phyloP scores from a whole-genome alignment of 2,113 vertebrate genomes.

The Anarhynchus alexandrinus region DNA sequence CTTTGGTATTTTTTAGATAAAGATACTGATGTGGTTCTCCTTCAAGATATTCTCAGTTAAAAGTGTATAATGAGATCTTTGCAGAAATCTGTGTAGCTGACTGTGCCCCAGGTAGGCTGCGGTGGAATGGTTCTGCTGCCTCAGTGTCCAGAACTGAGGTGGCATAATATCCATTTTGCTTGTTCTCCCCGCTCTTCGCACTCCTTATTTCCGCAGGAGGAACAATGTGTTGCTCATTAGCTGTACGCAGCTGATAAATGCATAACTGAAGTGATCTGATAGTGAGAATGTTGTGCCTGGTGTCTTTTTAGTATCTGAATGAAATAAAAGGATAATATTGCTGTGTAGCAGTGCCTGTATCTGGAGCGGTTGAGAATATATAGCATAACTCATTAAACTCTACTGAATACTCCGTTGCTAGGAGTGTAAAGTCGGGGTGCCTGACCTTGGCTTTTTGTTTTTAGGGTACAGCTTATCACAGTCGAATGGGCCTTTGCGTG shows the following conservation, averaged over 20 bases:
- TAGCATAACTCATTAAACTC: not conserved
- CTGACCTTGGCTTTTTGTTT: not conserved
- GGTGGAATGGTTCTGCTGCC: not conserved
- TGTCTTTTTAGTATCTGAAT: not conserved
- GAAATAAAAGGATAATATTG: not conserved
- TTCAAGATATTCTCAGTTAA: not conserved
- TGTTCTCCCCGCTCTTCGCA: not conserved
- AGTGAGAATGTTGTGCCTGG: not conserved
- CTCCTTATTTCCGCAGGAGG: not conserved
- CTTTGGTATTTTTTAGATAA: not conserved
- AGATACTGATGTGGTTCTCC: not conserved
- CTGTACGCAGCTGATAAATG: not conserved
- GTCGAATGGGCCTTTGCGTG: fast-evolving
- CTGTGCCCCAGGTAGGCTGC: not conserved
- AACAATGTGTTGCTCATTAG: not conserved
- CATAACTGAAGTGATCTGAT: too few species aligned
- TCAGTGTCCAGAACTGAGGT: not conserved
- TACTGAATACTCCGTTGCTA: fast-evolving
- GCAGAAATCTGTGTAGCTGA: too few species aligned
- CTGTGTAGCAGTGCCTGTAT: not conserved
- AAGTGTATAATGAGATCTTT: not conserved
- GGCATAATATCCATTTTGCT: not conserved
- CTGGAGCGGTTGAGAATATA: not conserved
- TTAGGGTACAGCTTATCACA: too few species aligned
- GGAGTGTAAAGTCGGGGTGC: fast-evolving